These are phyloP conservation scores for Drosophila koepferae DNA, from an alignment of 2,888 invertebrate species.

Conservation along the genomic window DNA sequence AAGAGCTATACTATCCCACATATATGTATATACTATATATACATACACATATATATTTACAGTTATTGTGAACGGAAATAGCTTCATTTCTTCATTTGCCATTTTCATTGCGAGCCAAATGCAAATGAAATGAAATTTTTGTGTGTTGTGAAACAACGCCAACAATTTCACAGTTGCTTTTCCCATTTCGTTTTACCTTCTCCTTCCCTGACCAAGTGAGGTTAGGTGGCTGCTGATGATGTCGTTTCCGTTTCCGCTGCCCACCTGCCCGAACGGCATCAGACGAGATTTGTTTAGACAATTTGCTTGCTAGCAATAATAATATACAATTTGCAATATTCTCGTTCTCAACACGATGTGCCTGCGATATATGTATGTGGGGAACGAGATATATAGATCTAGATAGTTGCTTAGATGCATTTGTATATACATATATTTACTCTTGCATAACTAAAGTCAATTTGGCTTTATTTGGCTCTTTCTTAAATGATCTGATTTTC, in stretches of 20 bases:
- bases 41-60: not conserved
- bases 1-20: not conserved
- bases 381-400: not conserved
- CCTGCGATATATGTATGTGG: not conserved
- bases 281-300: conserved; percentile 45
- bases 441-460: not conserved
- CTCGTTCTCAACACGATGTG: conserved; percentile 7
- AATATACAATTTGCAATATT: conserved; percentile 34
- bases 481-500: not conserved
- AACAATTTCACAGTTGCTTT: conserved; percentile 17
- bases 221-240: conserved; percentile 33
- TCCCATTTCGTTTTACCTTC: not conserved
- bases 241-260: conserved; percentile 53
- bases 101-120: conserved; percentile 30
- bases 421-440: not conserved
- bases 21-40: not conserved
- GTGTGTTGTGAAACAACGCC: conserved; percentile 32
- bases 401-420: not conserved
- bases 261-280: conserved; percentile 36
- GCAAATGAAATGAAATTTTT: conserved; percentile 55
- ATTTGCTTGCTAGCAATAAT: conserved; percentile 37
- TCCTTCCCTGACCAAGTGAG: not conserved
- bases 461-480: conserved; percentile 8
- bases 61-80: conserved; percentile 26
- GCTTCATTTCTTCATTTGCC: conserved; percentile 32